These are phyloP conservation scores for Anastrepha obliqua DNA, from an alignment of 1,140 invertebrate species.

Conservation along the genomic window DNA sequence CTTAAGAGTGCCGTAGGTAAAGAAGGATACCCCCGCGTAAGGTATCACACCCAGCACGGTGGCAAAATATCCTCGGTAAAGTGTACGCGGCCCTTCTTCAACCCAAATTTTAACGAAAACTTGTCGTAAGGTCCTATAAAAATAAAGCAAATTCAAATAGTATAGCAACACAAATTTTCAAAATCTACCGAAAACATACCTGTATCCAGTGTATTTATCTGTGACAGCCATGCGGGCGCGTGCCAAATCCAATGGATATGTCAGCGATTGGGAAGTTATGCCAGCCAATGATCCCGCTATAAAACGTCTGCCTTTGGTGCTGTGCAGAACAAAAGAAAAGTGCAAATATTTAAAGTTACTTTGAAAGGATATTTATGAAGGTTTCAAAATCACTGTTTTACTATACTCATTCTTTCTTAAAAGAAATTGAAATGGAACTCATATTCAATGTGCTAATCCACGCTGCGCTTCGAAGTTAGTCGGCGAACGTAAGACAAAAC, in stretches of 20 bases:
- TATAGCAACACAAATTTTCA: constrained; percentile 2
- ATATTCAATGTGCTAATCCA: no score
- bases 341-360: neutral
- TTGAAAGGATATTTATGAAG: no score
- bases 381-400: no score
- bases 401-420: no score
- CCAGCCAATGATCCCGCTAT: constrained; percentile 95
- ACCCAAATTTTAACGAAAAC: constrained; percentile 90
- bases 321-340: constrained; percentile 55
- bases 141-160: constrained; percentile 53
- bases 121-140: constrained; percentile 76
- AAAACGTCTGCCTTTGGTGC: constrained; percentile 78
- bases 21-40: constrained; percentile 98
- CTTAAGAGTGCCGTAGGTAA: constrained; percentile 97
- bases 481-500: no score
- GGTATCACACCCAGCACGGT: constrained; percentile 96
- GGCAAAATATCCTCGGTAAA: constrained; percentile 92
- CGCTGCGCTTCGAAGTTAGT: no score
- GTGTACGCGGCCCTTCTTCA: constrained; percentile 85
- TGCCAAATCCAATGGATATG: constrained; percentile 97
- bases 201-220: constrained; percentile 79
- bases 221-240: constrained; percentile 98
- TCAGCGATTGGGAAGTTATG: constrained; percentile 92
- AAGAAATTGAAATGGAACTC: no score
- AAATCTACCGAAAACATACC: constrained; percentile 57